Evolutionary conservation across 1,140 invertebrate genomes (phyloP), one percentile per base, ranked within the genome.

Genomic region (Notospermus geniculatus): DNA sequence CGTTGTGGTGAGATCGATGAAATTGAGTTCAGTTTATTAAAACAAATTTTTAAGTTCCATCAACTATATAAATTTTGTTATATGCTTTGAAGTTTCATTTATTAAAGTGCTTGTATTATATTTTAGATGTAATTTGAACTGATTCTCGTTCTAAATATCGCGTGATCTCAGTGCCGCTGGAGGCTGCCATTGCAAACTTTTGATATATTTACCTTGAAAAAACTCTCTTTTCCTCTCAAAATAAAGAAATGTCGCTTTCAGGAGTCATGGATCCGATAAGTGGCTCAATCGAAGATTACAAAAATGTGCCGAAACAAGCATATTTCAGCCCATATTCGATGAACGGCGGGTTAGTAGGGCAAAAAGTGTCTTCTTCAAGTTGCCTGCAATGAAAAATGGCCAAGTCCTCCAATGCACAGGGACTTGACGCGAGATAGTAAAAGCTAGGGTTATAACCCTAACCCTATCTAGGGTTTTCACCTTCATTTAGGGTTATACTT

Each of bases 281-380:
- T 22, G 43, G 50, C 43, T 45, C 19, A 19, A 55, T 36, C 54
- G 56, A 61, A 1, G 59, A 65, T 39, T 32, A 63, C n/a, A 60
- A 53, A 54, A 59, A 64, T 45, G 65, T 55, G 2, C 72, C 73
- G 9, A 70, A 69, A 30, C 65, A 73, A 58, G 32, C 43, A 23
- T 28, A 71, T 17, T 80, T 79, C 59, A 75, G 66, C 67, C 83
- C 83, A 2, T 84, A 84, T 68, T 71, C 79, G 28, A 80, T 83
- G 43, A 84, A 84, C 73, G 83, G 83, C 71, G 83, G 83, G 83
- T 84, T 74, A 75, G 77, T 67, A 13, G 52, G 32, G 5, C 4
- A 50, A 50, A 27, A 50, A 32, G 30, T 59, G 39, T 25, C 29
- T 5, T 55, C 28, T 22, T 62, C 19, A 11, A n/a, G n/a, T n/a